These are phyloP conservation scores for Notolabrus celidotus DNA, from an alignment of 2,797 vertebrate species.

Conservation along the genomic window DNA sequence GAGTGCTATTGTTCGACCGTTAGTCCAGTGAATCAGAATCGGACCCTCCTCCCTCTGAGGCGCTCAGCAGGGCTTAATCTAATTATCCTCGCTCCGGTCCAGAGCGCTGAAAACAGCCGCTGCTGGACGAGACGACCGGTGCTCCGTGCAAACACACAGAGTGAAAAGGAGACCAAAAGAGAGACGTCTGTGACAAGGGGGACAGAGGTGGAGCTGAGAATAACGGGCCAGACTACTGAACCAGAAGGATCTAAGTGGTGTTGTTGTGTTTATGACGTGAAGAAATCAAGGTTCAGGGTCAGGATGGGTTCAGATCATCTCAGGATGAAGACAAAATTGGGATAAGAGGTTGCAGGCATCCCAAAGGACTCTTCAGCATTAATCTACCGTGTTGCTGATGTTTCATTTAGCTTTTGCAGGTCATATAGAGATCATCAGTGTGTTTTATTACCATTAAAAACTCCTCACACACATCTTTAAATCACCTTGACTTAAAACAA, in stretches of 20 bases:
- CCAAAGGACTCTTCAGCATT: no score
- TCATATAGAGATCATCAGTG: no score
- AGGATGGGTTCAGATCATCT: no score
- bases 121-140: conserved; percentile 58
- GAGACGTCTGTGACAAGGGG: no score
- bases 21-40: conserved; percentile 68
- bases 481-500: no score
- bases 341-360: no score
- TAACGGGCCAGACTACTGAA: not conserved
- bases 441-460: no score
- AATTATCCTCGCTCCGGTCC: conserved; percentile 87
- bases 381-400: no score
- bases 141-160: conserved; percentile 16
- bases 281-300: conserved; percentile 17
- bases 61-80: conserved; percentile 86
- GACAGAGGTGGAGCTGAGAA: conserved; percentile 17
- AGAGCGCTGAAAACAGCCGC: conserved; percentile 68
- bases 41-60: conserved; percentile 65
- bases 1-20: conserved; percentile 80
- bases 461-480: no score
- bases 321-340: no score
- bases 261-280: conserved; percentile 23
- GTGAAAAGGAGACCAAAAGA: not conserved
- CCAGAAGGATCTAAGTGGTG: conserved; percentile 35
- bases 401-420: no score